Evolutionary conservation across 2,113 vertebrate species (phyloP), one percentile per base, ranked within the genome.

Genomic region (Aleadryas rufinucha): DNA sequence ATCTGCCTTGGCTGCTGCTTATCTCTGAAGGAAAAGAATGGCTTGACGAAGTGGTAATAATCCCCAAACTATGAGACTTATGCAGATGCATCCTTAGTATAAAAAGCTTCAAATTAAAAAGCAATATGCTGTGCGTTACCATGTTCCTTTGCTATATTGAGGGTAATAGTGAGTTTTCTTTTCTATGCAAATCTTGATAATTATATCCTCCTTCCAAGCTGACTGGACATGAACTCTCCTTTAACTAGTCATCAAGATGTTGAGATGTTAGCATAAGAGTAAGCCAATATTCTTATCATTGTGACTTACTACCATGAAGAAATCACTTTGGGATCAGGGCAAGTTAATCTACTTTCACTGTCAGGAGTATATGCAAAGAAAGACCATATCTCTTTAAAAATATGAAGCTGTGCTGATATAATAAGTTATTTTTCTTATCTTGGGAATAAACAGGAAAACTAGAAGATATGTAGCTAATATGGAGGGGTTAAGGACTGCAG

Each of bases 401-500:
- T 45, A 27, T 12, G 10, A 75, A 66, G 18, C 1, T 47, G 4
- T n/a, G 6, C 5, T 66, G 42, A 42, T 56, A 47, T 12, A 70
- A 69, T 47, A 42, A 83, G 10, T 37, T 28, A 24, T 39, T 76
- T 66, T 79, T 87, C 28, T 76, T 81, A 21, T 47, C 13, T 52
- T 89, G 33, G 19, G 7, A 75, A 69, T 56, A 74, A 79, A 65
- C 0, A 3, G 1, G 71, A 53, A 52, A 89, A 76, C 20, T 26
- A 59, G 9, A 7, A 72, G 16, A 23, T 1, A 2, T 19, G 3
- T 27, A 56, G 3, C 10, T 42, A 56, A 45, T 28, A 4, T 0
- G 0, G 1, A 3, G 3, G 0, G 1, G 7, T 5, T 66, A 42
- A 50, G 65, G 35, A n/a, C 35, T 60, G 16, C 41, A 56, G 42